phyloP scores from a whole-genome alignment of 2,888 invertebrate genomes.

The Lobophora halterata region DNA sequence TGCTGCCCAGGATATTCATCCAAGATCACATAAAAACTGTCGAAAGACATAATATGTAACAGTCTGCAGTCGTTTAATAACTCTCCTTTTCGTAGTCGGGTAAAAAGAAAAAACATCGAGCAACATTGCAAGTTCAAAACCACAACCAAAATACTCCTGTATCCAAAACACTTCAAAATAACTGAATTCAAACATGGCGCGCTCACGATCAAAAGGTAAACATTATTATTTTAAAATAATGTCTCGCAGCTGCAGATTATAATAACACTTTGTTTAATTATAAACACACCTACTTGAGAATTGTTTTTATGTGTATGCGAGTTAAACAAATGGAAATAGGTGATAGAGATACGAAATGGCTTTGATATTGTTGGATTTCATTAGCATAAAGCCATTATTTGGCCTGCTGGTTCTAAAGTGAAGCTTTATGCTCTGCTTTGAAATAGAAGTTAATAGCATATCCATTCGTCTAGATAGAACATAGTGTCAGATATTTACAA shows the following conservation, averaged over 20 bases:
- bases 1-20: no score
- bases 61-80: no score
- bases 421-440: no score
- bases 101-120: conserved; percentile 4
- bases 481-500: no score
- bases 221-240: conserved; percentile 50
- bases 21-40: not conserved
- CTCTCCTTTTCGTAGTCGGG: no score
- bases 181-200: conserved; percentile 36
- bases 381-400: no score
- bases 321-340: conserved; percentile 13
- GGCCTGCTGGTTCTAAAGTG: no score
- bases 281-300: conserved; percentile 24
- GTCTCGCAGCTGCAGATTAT: conserved; percentile 41
- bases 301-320: conserved; percentile 31
- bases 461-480: no score
- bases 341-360: not conserved
- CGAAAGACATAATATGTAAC: no score
- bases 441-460: no score
- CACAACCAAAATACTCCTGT: conserved; percentile 28
- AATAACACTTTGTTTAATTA: conserved; percentile 32
- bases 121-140: conserved; percentile 14
- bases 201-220: conserved; percentile 38
- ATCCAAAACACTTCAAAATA: conserved; percentile 34
- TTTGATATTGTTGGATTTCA: not conserved